phyloP scores from a whole-genome alignment of 2,797 vertebrate species.

The Myiothlypis coronata region DNA sequence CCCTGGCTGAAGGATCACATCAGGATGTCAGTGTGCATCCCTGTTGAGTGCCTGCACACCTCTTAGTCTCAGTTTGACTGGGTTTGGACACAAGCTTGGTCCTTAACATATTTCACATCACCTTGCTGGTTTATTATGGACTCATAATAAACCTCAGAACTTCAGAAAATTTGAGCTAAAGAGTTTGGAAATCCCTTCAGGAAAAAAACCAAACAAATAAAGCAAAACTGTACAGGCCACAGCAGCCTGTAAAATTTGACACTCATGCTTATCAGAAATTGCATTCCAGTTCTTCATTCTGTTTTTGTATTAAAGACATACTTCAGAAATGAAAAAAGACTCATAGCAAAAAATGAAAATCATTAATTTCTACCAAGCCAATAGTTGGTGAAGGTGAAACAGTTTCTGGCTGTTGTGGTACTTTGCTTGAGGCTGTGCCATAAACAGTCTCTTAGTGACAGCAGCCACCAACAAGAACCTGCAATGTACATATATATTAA shows the following conservation, averaged over 20 bases:
- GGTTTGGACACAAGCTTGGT: not conserved
- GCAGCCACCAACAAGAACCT: not conserved
- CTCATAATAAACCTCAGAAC: not conserved
- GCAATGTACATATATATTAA: not conserved
- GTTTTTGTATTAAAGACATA: not conserved
- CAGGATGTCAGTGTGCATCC: not conserved
- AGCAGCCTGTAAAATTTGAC: not conserved
- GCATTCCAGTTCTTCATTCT: not conserved
- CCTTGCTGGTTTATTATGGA: not conserved
- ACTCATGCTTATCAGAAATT: not conserved
- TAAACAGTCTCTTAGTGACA: not conserved
- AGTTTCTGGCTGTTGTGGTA: not conserved
- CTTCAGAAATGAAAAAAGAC: not conserved
- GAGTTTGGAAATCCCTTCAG: not conserved
- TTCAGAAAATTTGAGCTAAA: not conserved
- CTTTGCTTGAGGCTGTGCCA: not conserved
- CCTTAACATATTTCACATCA: not conserved
- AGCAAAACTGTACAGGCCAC: not conserved
- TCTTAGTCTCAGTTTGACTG: not conserved
- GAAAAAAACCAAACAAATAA: not conserved
- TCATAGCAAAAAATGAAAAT: not conserved
- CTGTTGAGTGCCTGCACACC: not conserved
- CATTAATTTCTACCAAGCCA: not conserved
- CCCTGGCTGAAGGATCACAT: not conserved
- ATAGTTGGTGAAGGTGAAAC: not conserved